Conservation (phyloP, 2,888 invertebrate species). For the Cabera pusaria region DNA sequence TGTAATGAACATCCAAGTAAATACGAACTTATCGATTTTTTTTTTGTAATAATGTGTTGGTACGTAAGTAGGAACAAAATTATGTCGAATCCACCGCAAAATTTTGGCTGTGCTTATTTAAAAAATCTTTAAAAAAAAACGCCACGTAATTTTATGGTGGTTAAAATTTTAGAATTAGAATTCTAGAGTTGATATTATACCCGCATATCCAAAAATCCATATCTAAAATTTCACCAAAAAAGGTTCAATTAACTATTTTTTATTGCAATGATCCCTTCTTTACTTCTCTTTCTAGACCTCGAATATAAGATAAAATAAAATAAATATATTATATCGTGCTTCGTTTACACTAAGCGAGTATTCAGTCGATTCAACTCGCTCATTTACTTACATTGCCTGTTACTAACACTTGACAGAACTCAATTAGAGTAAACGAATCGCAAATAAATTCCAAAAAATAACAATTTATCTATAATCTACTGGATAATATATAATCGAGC, state of each 20-base stretch:
- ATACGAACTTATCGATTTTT: conserved; percentile 4
- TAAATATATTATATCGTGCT: conserved; percentile 1
- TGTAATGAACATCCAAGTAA: conserved; percentile 11
- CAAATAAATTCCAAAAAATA: conserved; percentile 1
- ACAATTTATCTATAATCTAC: conserved; percentile 23
- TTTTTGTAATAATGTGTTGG: conserved; percentile 18
- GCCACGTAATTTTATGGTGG: conserved; percentile 56
- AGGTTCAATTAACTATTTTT: conserved; percentile 1
- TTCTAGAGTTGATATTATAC: conserved; percentile 35
- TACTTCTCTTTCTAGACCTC: conserved; percentile 5
- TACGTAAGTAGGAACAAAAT: conserved; percentile 47
- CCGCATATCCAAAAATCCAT: conserved; percentile 56
- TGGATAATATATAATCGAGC: conserved; percentile 64
- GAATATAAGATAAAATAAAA: neutral
- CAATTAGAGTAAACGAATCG: neutral
- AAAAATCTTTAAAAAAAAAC: conserved; percentile 46
- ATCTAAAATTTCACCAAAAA: conserved; percentile 35
- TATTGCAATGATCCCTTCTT: conserved; percentile 3
- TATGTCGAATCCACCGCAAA: conserved; percentile 70
- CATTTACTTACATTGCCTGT: no score
- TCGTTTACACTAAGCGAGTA: conserved; percentile 8
- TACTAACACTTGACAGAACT: no score
- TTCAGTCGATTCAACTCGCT: no score
- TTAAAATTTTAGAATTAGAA: conserved; percentile 28
- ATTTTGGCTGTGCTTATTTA: conserved; percentile 77